Conservation (phyloP, 2,888 invertebrate genomes). For the Sclerodermus sp. region DNA sequence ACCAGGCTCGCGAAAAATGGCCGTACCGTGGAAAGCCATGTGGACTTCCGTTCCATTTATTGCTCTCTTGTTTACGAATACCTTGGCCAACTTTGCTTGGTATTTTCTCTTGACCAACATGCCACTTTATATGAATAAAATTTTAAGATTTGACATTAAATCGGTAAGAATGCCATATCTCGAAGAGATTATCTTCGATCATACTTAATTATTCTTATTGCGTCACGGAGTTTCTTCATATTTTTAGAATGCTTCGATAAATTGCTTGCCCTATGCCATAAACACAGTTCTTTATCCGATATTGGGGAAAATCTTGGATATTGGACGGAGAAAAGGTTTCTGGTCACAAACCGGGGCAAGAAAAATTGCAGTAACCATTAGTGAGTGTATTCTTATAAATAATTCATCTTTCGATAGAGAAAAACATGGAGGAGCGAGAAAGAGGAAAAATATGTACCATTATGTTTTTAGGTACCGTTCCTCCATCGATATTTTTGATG, state of each 20-base stretch:
- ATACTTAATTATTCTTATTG: too few species aligned
- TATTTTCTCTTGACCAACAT: slow-evolving; percentile 60
- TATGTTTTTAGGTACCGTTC: slow-evolving; percentile 39
- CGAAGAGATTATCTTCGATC: too few species aligned
- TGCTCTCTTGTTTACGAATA: slow-evolving; percentile 57
- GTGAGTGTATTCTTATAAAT: slow-evolving; percentile 28
- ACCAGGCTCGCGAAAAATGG: slow-evolving; percentile 18
- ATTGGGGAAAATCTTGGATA: slow-evolving; percentile 43
- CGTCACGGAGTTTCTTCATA: too few species aligned
- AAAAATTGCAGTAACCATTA: slow-evolving; percentile 48
- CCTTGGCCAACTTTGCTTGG: slow-evolving; percentile 59
- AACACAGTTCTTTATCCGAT: slow-evolving; percentile 43
- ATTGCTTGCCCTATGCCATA: slow-evolving; percentile 46
- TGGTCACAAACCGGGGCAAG: slow-evolving; percentile 48
- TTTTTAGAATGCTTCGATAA: slow-evolving; percentile 43
- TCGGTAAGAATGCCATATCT: too few species aligned
- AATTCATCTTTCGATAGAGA: too few species aligned
- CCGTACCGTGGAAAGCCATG: slow-evolving; percentile 58
- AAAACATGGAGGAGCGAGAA: too few species aligned
- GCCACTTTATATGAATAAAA: slow-evolving; percentile 59
- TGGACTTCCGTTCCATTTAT: slow-evolving; percentile 57
- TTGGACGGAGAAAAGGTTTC: slow-evolving; percentile 38
- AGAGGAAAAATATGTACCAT: too few species aligned
- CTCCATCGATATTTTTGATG: slow-evolving; percentile 40
- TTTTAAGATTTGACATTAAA: slow-evolving; percentile 57